These are phyloP conservation scores for Dallia pectoralis DNA, from an alignment of 2,797 vertebrate genomes.

Conservation along the genomic window DNA sequence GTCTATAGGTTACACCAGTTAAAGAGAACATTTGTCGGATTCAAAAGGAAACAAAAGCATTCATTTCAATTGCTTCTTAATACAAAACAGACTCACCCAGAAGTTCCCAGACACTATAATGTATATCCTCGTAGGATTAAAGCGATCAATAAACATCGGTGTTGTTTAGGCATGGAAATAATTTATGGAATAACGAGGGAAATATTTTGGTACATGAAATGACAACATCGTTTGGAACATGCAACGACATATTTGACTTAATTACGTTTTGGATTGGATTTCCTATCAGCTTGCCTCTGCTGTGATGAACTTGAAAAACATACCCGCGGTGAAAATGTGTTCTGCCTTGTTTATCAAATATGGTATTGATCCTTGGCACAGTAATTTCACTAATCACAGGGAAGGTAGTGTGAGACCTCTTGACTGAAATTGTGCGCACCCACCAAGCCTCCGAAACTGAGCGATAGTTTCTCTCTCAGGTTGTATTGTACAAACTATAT, in stretches of 20 bases:
- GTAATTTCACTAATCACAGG: slow-evolving; percentile 9
- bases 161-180: background rate
- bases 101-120: background rate
- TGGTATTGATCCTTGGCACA: slow-evolving; percentile 10
- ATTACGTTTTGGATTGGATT: too few relatives aligned
- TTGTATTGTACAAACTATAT: background rate
- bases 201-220: background rate
- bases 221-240: background rate
- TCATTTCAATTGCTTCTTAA: too few relatives aligned
- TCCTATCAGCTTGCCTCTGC: background rate
- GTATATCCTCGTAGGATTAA: background rate
- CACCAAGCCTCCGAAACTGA: background rate
- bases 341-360: slow-evolving; percentile 15
- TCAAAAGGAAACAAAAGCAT: too few relatives aligned
- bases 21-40: too few relatives aligned
- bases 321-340: background rate
- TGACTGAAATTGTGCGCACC: background rate
- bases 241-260: background rate
- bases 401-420: background rate
- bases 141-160: background rate
- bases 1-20: too few relatives aligned
- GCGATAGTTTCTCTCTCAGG: background rate
- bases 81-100: too few relatives aligned
- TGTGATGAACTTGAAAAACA: background rate
- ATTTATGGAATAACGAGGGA: background rate